phyloP scores from a whole-genome alignment of 2,888 invertebrate species.

The Keiferia lycopersicella region DNA sequence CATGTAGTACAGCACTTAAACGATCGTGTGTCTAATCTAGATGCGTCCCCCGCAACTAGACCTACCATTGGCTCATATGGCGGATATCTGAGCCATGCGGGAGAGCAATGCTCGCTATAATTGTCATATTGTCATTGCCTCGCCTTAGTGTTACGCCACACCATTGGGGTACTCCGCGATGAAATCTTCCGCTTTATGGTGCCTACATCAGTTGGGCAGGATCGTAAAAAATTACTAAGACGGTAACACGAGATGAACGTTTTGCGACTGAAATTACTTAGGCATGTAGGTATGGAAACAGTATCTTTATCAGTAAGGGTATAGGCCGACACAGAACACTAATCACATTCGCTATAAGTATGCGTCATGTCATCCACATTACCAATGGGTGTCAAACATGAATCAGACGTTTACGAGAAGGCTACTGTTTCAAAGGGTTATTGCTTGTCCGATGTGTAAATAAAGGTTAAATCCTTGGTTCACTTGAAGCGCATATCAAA shows the following conservation, averaged over 20 bases:
- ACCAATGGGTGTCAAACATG: constrained; percentile 1
- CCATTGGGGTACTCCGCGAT: no score
- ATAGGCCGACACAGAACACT: no score
- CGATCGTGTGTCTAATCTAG: constrained; percentile 23
- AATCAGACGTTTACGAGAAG: constrained; percentile 22
- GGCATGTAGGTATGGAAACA: no score
- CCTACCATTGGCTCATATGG: constrained; percentile 35
- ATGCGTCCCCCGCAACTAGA: constrained; percentile 36
- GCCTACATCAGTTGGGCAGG: no score
- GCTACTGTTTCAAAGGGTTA: constrained; percentile 13
- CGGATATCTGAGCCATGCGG: constrained; percentile 59
- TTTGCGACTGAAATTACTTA: no score
- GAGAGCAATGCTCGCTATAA: constrained; percentile 56
- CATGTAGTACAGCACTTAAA: constrained; percentile 21
- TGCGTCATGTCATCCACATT: constrained; percentile 16
- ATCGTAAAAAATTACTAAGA: no score
- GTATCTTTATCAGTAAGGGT: no score
- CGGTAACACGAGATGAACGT: no score
- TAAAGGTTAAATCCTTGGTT: constrained; percentile 3
- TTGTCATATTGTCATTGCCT: constrained; percentile 36
- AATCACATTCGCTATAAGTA: constrained; percentile 7
- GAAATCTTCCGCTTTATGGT: no score
- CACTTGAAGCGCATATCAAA: neutral
- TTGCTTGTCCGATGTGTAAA: neutral
- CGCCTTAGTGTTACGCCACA: neutral